A percentile compares a stretch with the other conserved stretches of the same genome.
Evolutionary conservation across 2,888 invertebrate genomes (phyloP).

Genomic region (Stenotaenia linearis): DNA sequence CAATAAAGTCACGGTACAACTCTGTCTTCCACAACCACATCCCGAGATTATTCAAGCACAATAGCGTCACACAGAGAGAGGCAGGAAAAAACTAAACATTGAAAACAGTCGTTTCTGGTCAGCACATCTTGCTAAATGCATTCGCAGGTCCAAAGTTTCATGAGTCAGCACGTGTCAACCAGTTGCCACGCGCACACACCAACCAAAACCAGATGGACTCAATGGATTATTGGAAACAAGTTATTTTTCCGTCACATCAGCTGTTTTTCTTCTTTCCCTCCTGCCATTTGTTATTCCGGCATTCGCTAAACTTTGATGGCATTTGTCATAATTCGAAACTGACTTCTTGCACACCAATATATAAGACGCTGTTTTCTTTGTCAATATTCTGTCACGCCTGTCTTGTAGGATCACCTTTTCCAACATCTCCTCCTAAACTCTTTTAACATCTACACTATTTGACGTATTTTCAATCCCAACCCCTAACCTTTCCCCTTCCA

Average conservation of each 20-base stretch:
- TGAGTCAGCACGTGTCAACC: constrained; percentile 9
- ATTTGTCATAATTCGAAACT: not conserved
- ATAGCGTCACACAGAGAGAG: not conserved
- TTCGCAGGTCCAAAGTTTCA: not conserved
- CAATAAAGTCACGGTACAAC: not conserved
- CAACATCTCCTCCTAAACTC: not conserved
- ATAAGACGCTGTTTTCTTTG: not conserved
- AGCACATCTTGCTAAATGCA: constrained; percentile 9
- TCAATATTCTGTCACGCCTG: constrained; percentile 4
- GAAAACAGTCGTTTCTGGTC: not conserved
- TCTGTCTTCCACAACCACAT: not conserved
- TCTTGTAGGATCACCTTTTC: not conserved
- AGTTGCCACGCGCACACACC: not conserved
- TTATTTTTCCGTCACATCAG: constrained; percentile 4
- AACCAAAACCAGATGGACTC: not conserved
- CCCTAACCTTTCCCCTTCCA: not conserved
- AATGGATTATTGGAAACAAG: constrained; percentile 9
- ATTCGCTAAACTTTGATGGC: not conserved
- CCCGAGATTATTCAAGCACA: not conserved
- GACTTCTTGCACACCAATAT: not conserved
- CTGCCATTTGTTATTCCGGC: not conserved
- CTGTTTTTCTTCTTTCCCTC: not conserved
- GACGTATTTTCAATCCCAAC: not conserved
- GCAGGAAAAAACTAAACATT: not conserved
- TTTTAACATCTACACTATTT: not conserved